These are phyloP conservation scores for Cryptophagus acutangulus DNA, from an alignment of 2,888 invertebrate species.

Conservation along the genomic window DNA sequence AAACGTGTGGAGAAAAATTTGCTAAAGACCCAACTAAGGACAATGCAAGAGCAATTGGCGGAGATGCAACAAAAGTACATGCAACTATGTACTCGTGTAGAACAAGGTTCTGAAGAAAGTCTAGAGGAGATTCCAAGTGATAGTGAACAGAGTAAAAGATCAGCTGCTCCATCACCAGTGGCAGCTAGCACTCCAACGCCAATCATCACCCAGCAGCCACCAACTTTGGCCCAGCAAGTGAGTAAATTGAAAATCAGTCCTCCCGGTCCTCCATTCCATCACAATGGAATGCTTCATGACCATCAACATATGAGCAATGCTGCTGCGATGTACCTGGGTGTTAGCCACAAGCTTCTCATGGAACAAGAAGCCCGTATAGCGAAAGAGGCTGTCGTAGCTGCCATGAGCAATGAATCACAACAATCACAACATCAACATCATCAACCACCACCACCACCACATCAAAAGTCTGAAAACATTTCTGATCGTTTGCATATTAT, in stretches of 20 bases:
- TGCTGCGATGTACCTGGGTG: conserved; percentile 68
- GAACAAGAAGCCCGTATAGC: conserved; percentile 75
- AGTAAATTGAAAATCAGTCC: conserved; percentile 47
- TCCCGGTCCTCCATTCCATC: conserved; percentile 49
- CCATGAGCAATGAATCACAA: conserved; percentile 55
- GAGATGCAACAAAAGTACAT: conserved; percentile 89
- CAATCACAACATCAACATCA: conserved; percentile 51
- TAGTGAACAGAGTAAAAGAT: conserved; percentile 54
- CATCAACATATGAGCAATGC: conserved; percentile 50
- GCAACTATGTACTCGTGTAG: conserved; percentile 81
- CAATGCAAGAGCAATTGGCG: conserved; percentile 84
- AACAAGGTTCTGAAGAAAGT: conserved; percentile 71
- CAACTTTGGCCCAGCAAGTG: conserved; percentile 42
- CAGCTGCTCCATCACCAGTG: conserved; percentile 54
- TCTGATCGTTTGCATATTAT: conserved; percentile 74
- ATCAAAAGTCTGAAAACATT: conserved; percentile 60
- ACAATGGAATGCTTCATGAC: conserved; percentile 45
- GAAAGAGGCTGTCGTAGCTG: conserved; percentile 56
- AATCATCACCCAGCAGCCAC: conserved; percentile 48
- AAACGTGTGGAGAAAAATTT: conserved; percentile 84
- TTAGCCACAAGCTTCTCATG: conserved; percentile 71
- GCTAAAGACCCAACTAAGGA: conserved; percentile 77
- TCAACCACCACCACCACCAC: conserved; percentile 36
- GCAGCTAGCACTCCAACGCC: conserved; percentile 50
- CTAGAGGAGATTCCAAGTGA: conserved; percentile 71